Base-by-base conservation (phyloP, 2,113 vertebrate genomes). In the Ploceus nigricollis region DNA sequence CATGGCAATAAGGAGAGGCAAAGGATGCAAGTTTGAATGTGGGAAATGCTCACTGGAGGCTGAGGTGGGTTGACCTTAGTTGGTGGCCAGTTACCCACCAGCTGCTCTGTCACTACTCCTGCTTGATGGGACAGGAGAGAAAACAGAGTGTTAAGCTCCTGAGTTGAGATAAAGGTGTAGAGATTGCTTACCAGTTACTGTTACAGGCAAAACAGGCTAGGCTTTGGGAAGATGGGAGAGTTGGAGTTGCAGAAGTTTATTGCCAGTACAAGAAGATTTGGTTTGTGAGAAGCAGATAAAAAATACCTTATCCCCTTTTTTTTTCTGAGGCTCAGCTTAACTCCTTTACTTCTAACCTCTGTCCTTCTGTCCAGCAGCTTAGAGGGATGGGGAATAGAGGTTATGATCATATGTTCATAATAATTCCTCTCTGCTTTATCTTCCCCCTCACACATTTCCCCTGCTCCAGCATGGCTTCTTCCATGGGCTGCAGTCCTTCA, bases 371-470 rank as follows among this genome's bases (percentile, higher is more conserved):
- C 22, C 31, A 57, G 50, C 5, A 13, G 31, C 21, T 16, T 27
- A 57, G 51, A 15, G 21, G 18, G 9, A 44, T 51, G 20, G 35
- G 10, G 19, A 68, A 40, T 35, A 21, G 20, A 20, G 24, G 4
- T 58, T 92, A 21, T 6, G 7, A 11, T 89, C 20, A 8, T 15
- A n/a, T 24, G 6, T 65, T 65, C 9, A 4, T 18, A 63, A 12
- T 51, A 66, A 22, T 25, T 80, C 19, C 9, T 89, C 7, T 86
- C 25, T 78, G 40, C 17, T 35, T 68, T 23, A 22, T 15, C 44
- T 85, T 73, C 27, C 6, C 45, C 6, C 45, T 78, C 18, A 4
- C 4, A 0, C 1, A 0, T 64, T 58, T 78, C 2, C 33, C 6
- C 13, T 70, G 10, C n/a, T 85, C 37, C 33, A 40, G 28, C 8